Conservation (phyloP, 2,113 vertebrate genomes). For the Columbina picui region DNA sequence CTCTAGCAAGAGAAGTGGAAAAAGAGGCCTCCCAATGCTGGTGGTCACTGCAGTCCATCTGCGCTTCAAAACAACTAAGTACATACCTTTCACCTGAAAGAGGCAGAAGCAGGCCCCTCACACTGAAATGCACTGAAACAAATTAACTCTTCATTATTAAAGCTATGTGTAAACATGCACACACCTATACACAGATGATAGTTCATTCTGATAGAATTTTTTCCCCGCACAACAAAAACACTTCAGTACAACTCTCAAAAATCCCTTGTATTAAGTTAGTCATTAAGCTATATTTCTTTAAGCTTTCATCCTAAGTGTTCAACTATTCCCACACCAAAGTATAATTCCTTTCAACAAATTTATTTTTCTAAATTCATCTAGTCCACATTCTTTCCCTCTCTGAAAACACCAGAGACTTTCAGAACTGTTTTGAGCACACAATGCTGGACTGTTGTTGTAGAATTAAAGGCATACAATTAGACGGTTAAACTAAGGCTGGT, state of each 20-base stretch:
- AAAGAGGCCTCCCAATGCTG: not conserved
- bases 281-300: not conserved
- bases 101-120: not conserved
- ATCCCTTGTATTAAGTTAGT: not conserved
- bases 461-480: not conserved
- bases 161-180: not conserved
- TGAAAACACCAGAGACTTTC: not conserved
- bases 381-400: not conserved
- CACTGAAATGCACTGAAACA: not conserved
- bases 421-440: not conserved
- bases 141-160: not conserved
- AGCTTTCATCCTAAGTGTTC: not conserved
- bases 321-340: not conserved
- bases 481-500: not conserved
- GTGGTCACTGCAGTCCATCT: not conserved
- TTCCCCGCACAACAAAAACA: not conserved
- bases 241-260: not conserved
- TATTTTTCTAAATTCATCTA: not conserved
- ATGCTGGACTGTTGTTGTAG: not conserved
- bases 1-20: not conserved
- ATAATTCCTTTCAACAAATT: not conserved
- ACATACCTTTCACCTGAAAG: fast-evolving
- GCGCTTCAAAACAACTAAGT: not conserved
- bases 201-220: not conserved
- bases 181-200: not conserved